Conservation (phyloP, 2,797 vertebrate species). For the Gobio occitaniae region DNA sequence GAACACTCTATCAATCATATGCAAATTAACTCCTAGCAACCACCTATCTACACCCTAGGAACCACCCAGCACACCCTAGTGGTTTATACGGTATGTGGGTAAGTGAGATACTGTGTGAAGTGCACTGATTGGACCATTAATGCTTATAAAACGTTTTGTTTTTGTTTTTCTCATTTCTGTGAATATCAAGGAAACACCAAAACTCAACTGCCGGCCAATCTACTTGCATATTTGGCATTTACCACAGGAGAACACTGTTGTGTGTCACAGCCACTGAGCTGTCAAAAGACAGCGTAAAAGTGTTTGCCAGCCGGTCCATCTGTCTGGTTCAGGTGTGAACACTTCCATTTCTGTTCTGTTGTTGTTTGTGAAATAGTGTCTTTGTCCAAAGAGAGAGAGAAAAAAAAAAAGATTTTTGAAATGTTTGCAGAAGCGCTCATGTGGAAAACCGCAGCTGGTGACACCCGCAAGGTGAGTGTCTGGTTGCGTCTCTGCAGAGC, state of each 20-base stretch:
- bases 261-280: constrained; percentile 20
- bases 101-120: background rate
- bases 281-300: constrained; percentile 24
- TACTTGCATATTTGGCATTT: constrained; percentile 48
- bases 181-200: background rate
- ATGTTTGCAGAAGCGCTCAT: constrained; percentile 67
- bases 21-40: background rate
- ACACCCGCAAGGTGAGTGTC: constrained; percentile 48
- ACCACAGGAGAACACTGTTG: constrained; percentile 32
- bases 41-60: background rate
- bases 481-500: constrained; percentile 33
- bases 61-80: background rate
- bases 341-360: constrained; percentile 31
- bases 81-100: too few species aligned
- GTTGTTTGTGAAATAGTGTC: constrained; percentile 36
- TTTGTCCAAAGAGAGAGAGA: constrained; percentile 8
- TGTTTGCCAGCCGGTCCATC: constrained; percentile 52
- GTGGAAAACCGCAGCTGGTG: constrained; percentile 70
- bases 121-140: background rate
- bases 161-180: background rate
- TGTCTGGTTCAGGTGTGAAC: constrained; percentile 58
- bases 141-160: too few species aligned
- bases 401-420: constrained; percentile 34
- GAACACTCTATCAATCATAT: background rate
- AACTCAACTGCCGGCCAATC: background rate